Evolutionary conservation across 2,888 invertebrate genomes (phyloP).

Genomic region (Anagyrus pseudococci): DNA sequence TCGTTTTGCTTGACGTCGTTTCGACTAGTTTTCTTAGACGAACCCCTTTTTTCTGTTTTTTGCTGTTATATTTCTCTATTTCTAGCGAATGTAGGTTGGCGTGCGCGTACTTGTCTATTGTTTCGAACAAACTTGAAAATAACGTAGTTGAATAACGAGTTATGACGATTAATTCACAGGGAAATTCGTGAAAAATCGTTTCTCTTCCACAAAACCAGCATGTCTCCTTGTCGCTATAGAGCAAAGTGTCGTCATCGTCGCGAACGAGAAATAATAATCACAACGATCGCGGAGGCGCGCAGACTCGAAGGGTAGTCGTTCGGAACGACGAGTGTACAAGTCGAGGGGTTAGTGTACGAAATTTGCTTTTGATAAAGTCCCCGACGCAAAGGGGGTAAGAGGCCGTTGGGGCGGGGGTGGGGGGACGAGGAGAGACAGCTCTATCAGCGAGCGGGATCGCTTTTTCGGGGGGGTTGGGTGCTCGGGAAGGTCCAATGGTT

Average conservation of each 20-base stretch:
- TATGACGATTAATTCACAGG: no score
- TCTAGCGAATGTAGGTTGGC: no score
- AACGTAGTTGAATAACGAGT: no score
- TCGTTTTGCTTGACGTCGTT: no score
- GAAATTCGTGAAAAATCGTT: no score
- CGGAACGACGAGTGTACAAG: neutral
- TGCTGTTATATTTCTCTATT: no score
- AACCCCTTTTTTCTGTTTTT: no score
- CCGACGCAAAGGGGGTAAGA: neutral
- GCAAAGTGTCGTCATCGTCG: neutral
- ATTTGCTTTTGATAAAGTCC: slow-evolving; percentile 36
- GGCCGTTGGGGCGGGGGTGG: neutral
- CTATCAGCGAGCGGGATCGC: slow-evolving; percentile 28
- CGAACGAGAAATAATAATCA: slow-evolving; percentile 17
- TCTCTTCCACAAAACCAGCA: neutral
- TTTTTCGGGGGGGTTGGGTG: slow-evolving; percentile 9
- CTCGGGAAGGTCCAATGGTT: neutral
- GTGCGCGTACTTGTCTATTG: no score
- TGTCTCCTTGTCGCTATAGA: neutral
- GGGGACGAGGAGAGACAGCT: slow-evolving; percentile 2
- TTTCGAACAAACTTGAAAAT: no score
- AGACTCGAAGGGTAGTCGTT: neutral
- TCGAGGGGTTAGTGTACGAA: no score
- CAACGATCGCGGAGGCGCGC: slow-evolving; percentile 10
- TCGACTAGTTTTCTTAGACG: no score